Evolutionary conservation across 2,797 vertebrate genomes (phyloP).

Genomic region (Esox masquinongy): DNA sequence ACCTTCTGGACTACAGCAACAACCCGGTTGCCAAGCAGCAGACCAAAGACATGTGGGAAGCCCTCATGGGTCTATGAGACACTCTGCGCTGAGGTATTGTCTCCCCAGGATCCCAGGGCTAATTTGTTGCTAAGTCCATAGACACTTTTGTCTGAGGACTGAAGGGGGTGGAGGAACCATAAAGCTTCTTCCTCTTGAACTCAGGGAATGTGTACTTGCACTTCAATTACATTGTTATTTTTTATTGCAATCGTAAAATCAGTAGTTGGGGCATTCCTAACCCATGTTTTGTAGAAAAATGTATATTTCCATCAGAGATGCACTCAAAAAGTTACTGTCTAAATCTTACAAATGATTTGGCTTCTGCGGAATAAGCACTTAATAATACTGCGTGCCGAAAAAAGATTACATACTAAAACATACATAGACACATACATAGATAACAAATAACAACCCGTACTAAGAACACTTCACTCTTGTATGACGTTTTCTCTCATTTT

Average conservation of each 20-base stretch:
- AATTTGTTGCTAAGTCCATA: conserved; percentile 52
- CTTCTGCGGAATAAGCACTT: neutral
- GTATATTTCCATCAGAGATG: neutral
- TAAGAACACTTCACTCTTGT: neutral
- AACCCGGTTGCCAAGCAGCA: conserved; percentile 78
- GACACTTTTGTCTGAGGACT: conserved; percentile 36
- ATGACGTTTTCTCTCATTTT: neutral
- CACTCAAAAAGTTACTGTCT: neutral
- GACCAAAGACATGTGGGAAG: conserved; percentile 87
- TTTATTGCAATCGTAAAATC: conserved; percentile 38
- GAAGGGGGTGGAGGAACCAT: conserved; percentile 5
- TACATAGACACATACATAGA: neutral
- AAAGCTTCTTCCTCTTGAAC: conserved; percentile 12
- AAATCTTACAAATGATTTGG: neutral
- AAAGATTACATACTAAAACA: neutral
- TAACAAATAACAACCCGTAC: neutral
- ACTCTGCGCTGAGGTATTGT: conserved; percentile 27
- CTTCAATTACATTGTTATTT: conserved; percentile 38
- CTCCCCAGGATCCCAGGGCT: conserved; percentile 17
- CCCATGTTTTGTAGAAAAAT: neutral
- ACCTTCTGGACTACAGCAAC: conserved; percentile 86
- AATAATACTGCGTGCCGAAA: neutral
- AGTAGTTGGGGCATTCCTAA: conserved; percentile 35
- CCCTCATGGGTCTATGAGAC: conserved; percentile 72
- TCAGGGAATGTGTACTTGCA: conserved; percentile 41